Evolutionary conservation across 2,888 invertebrate species (phyloP), one percentile per base, ranked within the genome.

Genomic region (Pycnomerus fuliginosus): DNA sequence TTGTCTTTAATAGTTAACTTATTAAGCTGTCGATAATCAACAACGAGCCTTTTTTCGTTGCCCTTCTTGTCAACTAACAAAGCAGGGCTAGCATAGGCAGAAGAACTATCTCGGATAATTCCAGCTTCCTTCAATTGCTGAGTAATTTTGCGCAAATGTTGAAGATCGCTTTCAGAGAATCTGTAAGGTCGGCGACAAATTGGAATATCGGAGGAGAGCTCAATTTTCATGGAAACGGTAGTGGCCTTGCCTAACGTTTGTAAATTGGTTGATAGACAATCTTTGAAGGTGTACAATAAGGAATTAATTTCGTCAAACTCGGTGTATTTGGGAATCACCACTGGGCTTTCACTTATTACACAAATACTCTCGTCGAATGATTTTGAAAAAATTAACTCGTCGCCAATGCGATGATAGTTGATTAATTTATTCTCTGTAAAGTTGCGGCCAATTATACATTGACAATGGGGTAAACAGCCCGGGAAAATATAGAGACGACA

Each of bases 1-100:
- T 20, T 16, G 24, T 33, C 24, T 11, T 33, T 33, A 8, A 33
- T 22, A 8, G 34, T 33, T 11, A 28, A 28, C 3, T 5, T 5
- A 13, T 33, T 33, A 10, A 33, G 24, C 3, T n/a, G 3, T 5
- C 34, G 25, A 25, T 33, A 33, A 12, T 33, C 34, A 7, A 33
- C 24, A n/a, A 24, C 7, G 4, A 33, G 5, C 3, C 7, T 4
- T 11, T 16, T 5, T 12, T 24, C 12, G 25, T n/a, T 13, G 12
- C 8, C 8, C 11, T 33, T 25, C 11, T 33, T 25, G n/a, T 33
- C n/a, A 8, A 33, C 34, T 11, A 25, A 10, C 4, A 25, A 10
- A 4, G 10, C 10, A 10, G 27, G 27, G 10, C 11, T 25, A 3
- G 27, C 7, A 10, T 25, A 25, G 5, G 27, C 8, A 8, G 27